These are phyloP conservation scores for Cottus gobio DNA, from an alignment of 2,113 vertebrate species.

Conservation along the genomic window DNA sequence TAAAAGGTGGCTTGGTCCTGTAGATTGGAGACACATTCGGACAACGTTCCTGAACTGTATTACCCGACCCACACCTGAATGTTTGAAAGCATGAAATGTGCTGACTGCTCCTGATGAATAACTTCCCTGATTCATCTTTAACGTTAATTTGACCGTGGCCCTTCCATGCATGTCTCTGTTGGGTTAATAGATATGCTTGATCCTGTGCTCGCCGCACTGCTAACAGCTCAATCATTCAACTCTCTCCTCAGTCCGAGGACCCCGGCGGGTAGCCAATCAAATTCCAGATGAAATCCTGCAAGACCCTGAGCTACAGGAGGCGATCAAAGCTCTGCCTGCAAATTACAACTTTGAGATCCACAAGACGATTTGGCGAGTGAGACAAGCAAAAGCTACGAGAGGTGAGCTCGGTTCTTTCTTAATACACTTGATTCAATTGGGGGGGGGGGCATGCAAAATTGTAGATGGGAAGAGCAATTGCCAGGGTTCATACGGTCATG, in stretches of 20 bases:
- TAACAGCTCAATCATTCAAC: slow-evolving; percentile 27
- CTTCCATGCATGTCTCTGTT: neutral
- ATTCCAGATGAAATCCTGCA: slow-evolving; percentile 92
- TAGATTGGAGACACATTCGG: neutral
- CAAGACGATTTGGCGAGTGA: slow-evolving; percentile 96
- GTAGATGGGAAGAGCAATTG: neutral
- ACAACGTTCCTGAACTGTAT: neutral
- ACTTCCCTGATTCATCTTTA: neutral
- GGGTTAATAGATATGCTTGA: neutral
- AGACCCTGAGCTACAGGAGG: slow-evolving; percentile 86
- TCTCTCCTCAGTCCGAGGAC: slow-evolving; percentile 70
- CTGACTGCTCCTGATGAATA: neutral
- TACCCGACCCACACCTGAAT: neutral
- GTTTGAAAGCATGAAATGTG: neutral
- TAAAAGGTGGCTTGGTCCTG: neutral
- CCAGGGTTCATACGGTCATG: too few species aligned
- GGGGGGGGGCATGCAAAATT: neutral
- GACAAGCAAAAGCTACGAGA: slow-evolving; percentile 89
- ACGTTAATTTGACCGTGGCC: neutral
- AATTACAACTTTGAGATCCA: slow-evolving; percentile 99
- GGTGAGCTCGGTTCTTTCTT: slow-evolving; percentile 77
- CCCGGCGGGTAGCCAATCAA: slow-evolving; percentile 87
- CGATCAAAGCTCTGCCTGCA: slow-evolving; percentile 83
- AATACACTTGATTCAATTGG: neutral
- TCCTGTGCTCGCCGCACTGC: neutral